These are phyloP conservation scores for Megaceryle alcyon DNA, from an alignment of 2,797 vertebrate species.

Conservation along the genomic window DNA sequence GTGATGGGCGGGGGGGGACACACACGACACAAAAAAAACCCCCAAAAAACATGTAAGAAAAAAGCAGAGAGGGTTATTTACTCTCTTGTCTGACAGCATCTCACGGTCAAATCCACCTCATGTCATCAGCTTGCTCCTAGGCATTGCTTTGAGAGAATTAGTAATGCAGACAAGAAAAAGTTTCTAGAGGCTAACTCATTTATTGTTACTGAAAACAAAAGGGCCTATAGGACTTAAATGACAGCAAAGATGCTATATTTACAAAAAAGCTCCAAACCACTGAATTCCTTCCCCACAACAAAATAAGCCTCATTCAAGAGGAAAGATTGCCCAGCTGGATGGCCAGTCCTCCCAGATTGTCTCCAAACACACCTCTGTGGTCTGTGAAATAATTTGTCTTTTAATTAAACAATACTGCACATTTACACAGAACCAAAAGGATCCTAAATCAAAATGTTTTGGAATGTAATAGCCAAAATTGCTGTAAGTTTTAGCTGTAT, in stretches of 20 bases:
- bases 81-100: neutral
- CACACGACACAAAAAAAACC: no score
- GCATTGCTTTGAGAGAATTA: conserved; percentile 8
- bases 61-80: neutral
- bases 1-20: neutral
- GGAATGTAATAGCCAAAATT: neutral
- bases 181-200: neutral
- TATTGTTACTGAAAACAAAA: neutral
- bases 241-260: neutral
- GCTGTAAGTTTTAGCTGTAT: neutral
- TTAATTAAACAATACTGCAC: neutral
- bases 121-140: conserved; percentile 4
- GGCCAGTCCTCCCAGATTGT: neutral
- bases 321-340: neutral
- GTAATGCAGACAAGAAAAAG: neutral
- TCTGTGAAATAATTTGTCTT: neutral
- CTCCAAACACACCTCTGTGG: neutral
- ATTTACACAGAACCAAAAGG: neutral
- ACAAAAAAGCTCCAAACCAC: neutral
- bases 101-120: neutral
- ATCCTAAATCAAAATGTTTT: neutral
- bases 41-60: no score
- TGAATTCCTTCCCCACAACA: neutral
- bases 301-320: neutral
- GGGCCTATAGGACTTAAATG: neutral